Percentiles rank a stretch among this genome's conserved stretches.
Conservation (phyloP, 2,113 vertebrate species). For the Oryzias javanicus region DNA sequence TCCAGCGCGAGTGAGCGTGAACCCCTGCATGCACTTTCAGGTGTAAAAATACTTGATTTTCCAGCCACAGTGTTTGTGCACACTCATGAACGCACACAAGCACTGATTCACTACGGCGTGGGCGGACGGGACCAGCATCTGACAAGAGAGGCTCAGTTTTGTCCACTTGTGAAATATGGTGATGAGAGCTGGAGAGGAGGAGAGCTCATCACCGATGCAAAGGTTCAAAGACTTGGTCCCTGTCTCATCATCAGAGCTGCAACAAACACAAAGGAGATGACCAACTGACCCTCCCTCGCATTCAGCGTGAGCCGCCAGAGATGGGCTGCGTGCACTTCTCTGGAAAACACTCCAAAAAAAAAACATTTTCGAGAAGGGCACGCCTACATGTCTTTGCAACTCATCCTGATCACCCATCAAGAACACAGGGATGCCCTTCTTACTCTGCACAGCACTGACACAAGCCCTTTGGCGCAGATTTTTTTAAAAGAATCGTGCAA, state of each 20-base stretch:
- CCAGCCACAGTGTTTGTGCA: conserved; percentile 1
- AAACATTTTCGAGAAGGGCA: conserved; percentile 4
- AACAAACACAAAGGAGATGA: conserved; percentile 61
- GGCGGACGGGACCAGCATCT: conserved; percentile 42
- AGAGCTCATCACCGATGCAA: conserved; percentile 68
- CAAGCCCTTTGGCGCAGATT: not conserved
- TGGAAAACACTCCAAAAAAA: conserved; percentile 15
- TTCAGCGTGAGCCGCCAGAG: conserved; percentile 19
- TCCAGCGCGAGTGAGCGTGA: not conserved
- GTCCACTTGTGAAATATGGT: conserved; percentile 63
- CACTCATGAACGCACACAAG: conserved; percentile 33
- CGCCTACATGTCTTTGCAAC: not conserved
- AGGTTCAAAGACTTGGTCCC: conserved; percentile 70
- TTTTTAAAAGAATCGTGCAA: no score
- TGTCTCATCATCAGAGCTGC: conserved; percentile 69
- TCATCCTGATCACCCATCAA: not conserved
- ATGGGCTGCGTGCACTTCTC: conserved; percentile 4
- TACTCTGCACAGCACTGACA: not conserved
- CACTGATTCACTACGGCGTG: conserved; percentile 35
- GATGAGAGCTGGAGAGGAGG: conserved; percentile 58
- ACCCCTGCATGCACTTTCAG: not conserved
- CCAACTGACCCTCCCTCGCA: conserved; percentile 50
- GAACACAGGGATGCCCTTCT: conserved; percentile 2
- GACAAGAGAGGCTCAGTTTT: conserved; percentile 41
- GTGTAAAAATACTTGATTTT: conserved; percentile 8